phyloP scores from a whole-genome alignment of 2,888 invertebrate genomes.

The Cerastis rubricosa region DNA sequence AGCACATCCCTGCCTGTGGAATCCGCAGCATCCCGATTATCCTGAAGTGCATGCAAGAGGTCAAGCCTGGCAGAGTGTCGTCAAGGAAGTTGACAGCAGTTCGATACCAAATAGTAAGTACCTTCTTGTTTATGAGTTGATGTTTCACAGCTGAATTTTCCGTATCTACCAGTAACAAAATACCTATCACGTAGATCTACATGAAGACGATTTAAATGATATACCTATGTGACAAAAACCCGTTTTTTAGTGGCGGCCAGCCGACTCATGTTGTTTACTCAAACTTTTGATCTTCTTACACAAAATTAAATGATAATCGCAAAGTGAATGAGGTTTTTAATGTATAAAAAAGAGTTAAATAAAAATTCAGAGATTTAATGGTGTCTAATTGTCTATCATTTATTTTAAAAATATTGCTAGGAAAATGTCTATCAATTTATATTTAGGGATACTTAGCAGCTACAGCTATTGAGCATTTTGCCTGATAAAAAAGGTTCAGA shows the following conservation, averaged over 20 bases:
- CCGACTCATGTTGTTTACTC: background rate
- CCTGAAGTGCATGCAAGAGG: constrained; percentile 83
- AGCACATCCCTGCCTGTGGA: constrained; percentile 84
- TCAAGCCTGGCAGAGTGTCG: constrained; percentile 84
- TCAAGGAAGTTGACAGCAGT: constrained; percentile 79
- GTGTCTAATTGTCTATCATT: background rate
- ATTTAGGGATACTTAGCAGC: background rate
- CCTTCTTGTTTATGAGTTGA: background rate
- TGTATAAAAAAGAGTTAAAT: background rate
- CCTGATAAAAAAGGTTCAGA: background rate
- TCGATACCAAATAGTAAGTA: constrained; percentile 82
- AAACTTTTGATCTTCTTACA: background rate
- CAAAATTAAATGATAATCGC: background rate
- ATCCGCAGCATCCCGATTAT: constrained; percentile 84
- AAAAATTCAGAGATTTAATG: no score
- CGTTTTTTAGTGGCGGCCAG: constrained; percentile 27
- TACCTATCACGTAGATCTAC: background rate
- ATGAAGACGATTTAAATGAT: constrained; percentile 3
- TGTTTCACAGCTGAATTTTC: background rate
- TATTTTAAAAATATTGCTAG: background rate
- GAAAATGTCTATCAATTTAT: background rate
- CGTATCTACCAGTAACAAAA: background rate
- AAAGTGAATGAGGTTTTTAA: background rate
- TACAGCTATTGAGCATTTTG: background rate
- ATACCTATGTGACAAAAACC: constrained; percentile 17